phyloP scores from a whole-genome alignment of 92 coral and sea anemone species.

The Virgularia gustaviana region DNA sequence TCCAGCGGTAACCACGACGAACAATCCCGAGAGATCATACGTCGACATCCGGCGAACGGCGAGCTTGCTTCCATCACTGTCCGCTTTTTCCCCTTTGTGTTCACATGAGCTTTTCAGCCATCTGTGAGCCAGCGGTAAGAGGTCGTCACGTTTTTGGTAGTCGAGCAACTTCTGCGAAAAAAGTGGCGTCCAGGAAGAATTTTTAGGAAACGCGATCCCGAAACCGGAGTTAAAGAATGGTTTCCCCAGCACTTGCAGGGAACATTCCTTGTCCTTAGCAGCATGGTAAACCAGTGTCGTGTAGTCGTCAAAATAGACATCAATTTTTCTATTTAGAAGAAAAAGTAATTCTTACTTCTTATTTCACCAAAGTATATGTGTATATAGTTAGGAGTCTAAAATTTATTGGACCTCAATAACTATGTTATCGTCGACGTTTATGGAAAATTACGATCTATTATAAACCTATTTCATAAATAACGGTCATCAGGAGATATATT shows the following conservation, averaged over 20 bases:
- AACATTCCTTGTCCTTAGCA: constrained; percentile 19
- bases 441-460: too few relatives aligned
- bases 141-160: constrained; percentile 19
- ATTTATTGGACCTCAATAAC: too few relatives aligned
- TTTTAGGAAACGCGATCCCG: constrained; percentile 31
- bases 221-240: constrained; percentile 25
- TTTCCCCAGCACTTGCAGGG: constrained; percentile 20
- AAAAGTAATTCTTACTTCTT: background rate
- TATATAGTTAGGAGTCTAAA: background rate
- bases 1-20: constrained; percentile 5
- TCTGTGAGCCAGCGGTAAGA: constrained; percentile 20
- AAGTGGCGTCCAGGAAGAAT: constrained; percentile 20
- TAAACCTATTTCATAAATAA: too few relatives aligned
- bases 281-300: constrained; percentile 26
- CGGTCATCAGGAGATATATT: too few relatives aligned
- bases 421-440: too few relatives aligned
- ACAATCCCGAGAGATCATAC: constrained; percentile 25
- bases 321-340: constrained; percentile 1
- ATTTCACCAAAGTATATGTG: background rate
- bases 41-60: constrained; percentile 22
- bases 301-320: constrained; percentile 28
- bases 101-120: constrained; percentile 33
- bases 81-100: background rate
- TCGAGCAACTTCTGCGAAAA: constrained; percentile 14
- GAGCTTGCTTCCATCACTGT: background rate